A percentile compares a stretch with the other conserved stretches of the same genome.
Evolutionary conservation across 1,140 invertebrate genomes (phyloP).

Genomic region (Macrobrachium rosenbergii): DNA sequence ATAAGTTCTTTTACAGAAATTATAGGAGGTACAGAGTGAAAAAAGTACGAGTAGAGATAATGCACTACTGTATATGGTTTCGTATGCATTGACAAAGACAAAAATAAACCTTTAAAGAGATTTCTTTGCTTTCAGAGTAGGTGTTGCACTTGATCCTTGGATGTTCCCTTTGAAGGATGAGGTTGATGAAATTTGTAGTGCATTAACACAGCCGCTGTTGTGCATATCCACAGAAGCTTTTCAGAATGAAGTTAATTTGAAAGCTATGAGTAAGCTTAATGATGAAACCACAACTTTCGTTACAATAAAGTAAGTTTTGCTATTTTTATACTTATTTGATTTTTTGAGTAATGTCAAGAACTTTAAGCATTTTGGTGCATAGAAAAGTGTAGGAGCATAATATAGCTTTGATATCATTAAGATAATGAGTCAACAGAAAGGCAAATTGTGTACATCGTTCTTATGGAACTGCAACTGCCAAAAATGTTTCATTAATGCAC

Average conservation of each 20-base stretch:
- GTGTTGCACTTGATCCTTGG: constrained; percentile 79
- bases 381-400: no score
- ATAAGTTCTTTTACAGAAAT: no score
- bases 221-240: constrained; percentile 80
- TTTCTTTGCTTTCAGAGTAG: constrained; percentile 70
- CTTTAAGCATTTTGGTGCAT: no score
- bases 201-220: constrained; percentile 75
- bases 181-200: constrained; percentile 71
- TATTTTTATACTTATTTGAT: constrained; percentile 21
- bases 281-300: constrained; percentile 65
- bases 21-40: no score
- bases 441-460: no score
- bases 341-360: constrained; percentile 68
- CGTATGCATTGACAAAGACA: no score
- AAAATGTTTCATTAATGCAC: no score
- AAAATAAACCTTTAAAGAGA: not conserved
- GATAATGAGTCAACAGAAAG: no score
- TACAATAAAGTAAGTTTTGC: constrained; percentile 66
- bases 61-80: no score
- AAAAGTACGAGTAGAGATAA: no score
- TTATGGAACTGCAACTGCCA: no score
- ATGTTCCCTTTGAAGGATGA: constrained; percentile 77
- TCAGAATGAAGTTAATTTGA: constrained; percentile 76
- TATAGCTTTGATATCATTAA: no score
- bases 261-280: constrained; percentile 73